These are phyloP conservation scores for Leptinotarsa lineolata DNA, from an alignment of 1,140 invertebrate genomes.

Conservation along the genomic window DNA sequence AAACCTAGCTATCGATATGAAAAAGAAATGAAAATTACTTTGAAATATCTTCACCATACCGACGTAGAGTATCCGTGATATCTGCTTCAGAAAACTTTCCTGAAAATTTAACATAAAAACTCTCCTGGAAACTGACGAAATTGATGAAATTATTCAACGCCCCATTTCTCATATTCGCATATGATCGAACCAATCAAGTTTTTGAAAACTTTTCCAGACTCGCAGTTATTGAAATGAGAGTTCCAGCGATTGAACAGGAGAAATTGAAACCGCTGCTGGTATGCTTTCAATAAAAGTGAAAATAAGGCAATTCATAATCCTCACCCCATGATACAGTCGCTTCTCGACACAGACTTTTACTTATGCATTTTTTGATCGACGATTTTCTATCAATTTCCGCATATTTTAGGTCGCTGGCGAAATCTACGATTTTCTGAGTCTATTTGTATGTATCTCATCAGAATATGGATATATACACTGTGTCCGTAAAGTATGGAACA, in stretches of 20 bases:
- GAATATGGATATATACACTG: neutral
- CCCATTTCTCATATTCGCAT: neutral
- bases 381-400: conserved; percentile 27
- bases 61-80: too few species aligned
- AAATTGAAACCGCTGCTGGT: conserved; percentile 27
- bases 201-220: conserved; percentile 19
- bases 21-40: too few species aligned
- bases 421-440: neutral
- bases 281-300: conserved; percentile 45
- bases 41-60: too few species aligned
- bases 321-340: conserved; percentile 41
- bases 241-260: conserved; percentile 9
- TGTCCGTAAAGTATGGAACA: too few species aligned
- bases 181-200: conserved; percentile 30
- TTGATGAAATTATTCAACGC: neutral
- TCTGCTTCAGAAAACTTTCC: too few species aligned
- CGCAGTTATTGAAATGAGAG: neutral
- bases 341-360: conserved; percentile 24
- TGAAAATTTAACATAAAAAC: neutral
- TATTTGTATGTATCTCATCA: neutral
- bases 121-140: neutral
- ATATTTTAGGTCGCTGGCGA: conserved; percentile 9
- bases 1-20: too few species aligned
- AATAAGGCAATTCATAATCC: conserved; percentile 48
- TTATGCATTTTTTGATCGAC: conserved; percentile 39